Conservation (phyloP, 1,140 invertebrate genomes). For the Ectropis grisescens region DNA sequence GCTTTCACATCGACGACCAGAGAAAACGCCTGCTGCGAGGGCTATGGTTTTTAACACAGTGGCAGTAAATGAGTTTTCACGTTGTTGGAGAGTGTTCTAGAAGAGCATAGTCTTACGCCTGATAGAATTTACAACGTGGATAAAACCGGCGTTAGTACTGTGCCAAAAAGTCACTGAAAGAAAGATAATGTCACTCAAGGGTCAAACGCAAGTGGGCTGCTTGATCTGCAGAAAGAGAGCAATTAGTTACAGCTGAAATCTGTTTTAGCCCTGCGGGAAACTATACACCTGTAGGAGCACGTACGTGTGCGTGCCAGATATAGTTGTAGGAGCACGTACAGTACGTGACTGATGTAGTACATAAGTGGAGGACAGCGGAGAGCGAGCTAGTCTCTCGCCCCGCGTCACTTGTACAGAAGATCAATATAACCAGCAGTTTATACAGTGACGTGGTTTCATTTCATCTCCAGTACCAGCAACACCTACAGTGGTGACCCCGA, state of each 20-base stretch:
- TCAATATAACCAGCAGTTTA: too few species aligned
- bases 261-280: slow-evolving; percentile 28
- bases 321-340: too few species aligned
- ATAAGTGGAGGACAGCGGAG: too few species aligned
- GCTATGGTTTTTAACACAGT: slow-evolving; percentile 31
- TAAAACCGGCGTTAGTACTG: slow-evolving; percentile 27
- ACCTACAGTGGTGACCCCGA: too few species aligned
- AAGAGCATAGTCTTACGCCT: slow-evolving; percentile 13
- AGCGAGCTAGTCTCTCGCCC: too few species aligned
- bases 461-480: too few species aligned
- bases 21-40: slow-evolving; percentile 25
- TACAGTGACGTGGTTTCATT: too few species aligned
- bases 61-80: slow-evolving; percentile 14
- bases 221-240: slow-evolving; percentile 31
- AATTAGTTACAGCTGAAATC: slow-evolving; percentile 27
- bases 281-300: too few species aligned
- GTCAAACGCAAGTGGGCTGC: slow-evolving; percentile 31
- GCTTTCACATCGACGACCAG: slow-evolving; percentile 20
- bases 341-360: too few species aligned
- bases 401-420: too few species aligned
- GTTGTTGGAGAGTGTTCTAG: slow-evolving; percentile 10
- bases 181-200: slow-evolving; percentile 26
- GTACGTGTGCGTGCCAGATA: too few species aligned
- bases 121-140: slow-evolving; percentile 43
- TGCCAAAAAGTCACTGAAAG: slow-evolving; percentile 11